phyloP scores from a whole-genome alignment of 1,140 invertebrate species.

The Lasioglossum baleicum region DNA sequence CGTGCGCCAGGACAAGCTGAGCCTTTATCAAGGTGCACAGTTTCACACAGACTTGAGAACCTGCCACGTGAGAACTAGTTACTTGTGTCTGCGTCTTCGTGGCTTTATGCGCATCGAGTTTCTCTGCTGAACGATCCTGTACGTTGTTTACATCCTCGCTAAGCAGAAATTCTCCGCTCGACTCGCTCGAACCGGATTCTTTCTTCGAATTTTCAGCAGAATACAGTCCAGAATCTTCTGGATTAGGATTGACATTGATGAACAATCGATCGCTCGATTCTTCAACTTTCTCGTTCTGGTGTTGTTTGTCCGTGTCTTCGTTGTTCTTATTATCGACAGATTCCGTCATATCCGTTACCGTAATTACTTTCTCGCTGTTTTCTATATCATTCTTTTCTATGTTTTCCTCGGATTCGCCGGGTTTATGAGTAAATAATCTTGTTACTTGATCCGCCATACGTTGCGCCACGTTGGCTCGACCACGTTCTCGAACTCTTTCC shows the following conservation, averaged over 20 bases:
- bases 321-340: slow-evolving; percentile 31
- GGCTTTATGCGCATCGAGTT: slow-evolving; percentile 48
- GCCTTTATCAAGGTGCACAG: slow-evolving; percentile 87
- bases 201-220: slow-evolving; percentile 78
- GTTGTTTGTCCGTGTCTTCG: slow-evolving; percentile 35
- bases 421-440: slow-evolving; percentile 78
- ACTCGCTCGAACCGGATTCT: slow-evolving; percentile 77
- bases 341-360: slow-evolving; percentile 53
- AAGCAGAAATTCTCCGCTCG: slow-evolving; percentile 77
- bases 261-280: slow-evolving; percentile 68
- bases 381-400: slow-evolving; percentile 53
- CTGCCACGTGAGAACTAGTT: slow-evolving; percentile 52
- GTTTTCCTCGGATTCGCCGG: slow-evolving; percentile 63
- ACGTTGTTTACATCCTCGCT: slow-evolving; percentile 76
- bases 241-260: slow-evolving; percentile 72
- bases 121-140: slow-evolving; percentile 51
- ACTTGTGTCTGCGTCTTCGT: slow-evolving; percentile 34
- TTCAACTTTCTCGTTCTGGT: slow-evolving; percentile 30
- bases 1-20: slow-evolving; percentile 87
- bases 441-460: slow-evolving; percentile 83
- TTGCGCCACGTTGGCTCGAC: slow-evolving; percentile 79
- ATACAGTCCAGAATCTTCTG: slow-evolving; percentile 76
- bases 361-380: slow-evolving; percentile 51
- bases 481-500: slow-evolving; percentile 81
- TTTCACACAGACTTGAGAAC: slow-evolving; percentile 85